Evolutionary conservation across 2,888 invertebrate species (phyloP).

Genomic region (Mythimna ferrago): DNA sequence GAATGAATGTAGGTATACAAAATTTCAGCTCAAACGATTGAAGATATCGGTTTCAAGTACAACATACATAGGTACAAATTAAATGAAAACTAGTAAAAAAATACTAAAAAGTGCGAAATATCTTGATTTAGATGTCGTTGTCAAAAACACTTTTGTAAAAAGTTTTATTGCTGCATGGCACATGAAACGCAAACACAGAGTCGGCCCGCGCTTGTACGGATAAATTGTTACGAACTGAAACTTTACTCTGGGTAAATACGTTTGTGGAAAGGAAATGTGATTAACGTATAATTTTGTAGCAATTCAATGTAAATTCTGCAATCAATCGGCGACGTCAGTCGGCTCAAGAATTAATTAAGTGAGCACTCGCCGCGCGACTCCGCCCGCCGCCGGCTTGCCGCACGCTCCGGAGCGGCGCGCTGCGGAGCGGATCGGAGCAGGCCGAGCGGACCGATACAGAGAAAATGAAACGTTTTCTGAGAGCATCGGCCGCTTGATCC

Average conservation of each 20-base stretch:
- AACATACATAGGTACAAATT: too few species aligned
- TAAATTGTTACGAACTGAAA: constrained; percentile 2
- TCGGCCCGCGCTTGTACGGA: background rate
- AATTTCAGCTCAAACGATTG: too few species aligned
- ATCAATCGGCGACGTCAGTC: background rate
- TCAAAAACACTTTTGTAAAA: too few species aligned
- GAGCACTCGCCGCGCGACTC: background rate
- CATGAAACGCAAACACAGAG: background rate
- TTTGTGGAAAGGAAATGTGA: constrained; percentile 1
- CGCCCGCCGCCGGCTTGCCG: background rate
- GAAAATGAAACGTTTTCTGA: background rate
- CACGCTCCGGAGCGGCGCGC: background rate
- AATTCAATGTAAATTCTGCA: background rate
- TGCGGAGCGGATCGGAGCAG: background rate
- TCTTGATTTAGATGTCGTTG: too few species aligned
- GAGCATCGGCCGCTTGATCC: background rate
- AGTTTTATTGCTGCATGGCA: background rate
- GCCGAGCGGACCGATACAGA: background rate
- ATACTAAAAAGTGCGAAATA: too few species aligned
- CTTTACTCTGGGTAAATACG: background rate
- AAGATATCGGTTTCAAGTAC: too few species aligned
- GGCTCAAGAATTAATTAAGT: constrained; percentile 17
- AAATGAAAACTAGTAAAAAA: too few species aligned
- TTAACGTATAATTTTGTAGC: constrained; percentile 1
- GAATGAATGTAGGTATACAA: too few species aligned